Conservation (phyloP, 2,888 invertebrate species). For the Ommatoiulus sabulosus region DNA sequence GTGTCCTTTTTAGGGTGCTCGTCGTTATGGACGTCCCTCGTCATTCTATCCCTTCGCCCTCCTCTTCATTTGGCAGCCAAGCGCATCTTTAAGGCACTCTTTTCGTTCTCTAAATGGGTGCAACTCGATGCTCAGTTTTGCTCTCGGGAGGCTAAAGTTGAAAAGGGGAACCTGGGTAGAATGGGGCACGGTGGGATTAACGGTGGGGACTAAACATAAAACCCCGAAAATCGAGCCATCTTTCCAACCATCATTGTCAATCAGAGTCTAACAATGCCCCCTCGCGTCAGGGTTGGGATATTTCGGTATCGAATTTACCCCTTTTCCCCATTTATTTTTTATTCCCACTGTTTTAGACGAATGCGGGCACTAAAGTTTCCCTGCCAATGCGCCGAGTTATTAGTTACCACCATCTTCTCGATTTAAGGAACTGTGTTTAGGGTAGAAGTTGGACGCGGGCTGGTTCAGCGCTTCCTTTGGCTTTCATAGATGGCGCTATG, state of each 20-base stretch:
- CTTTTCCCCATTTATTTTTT: not conserved
- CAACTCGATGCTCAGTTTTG: constrained; percentile 23
- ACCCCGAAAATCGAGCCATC: constrained; percentile 25
- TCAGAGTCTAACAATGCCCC: constrained; percentile 36
- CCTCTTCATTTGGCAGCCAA: constrained; percentile 9
- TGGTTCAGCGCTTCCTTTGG: no score
- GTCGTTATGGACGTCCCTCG: not conserved
- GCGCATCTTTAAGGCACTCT: not conserved
- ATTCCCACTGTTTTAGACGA: not conserved
- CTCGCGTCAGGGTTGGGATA: not conserved
- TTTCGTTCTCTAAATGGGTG: constrained; percentile 30
- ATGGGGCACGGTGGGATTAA: not conserved
- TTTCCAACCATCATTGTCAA: constrained; percentile 10
- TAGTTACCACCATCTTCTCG: not conserved
- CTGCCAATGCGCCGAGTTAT: not conserved
- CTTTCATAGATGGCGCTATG: not conserved
- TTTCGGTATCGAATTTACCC: constrained; percentile 38
- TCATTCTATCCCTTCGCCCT: not conserved
- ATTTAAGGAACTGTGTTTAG: not conserved
- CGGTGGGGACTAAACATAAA: not conserved
- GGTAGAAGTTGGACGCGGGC: not conserved
- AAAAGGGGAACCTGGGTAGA: not conserved
- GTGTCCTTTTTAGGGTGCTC: not conserved
- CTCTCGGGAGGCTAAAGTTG: constrained; percentile 40
- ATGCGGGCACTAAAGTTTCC: constrained; percentile 19